Base-by-base conservation (phyloP, 1,140 invertebrate genomes). In the Telenomus remus region DNA sequence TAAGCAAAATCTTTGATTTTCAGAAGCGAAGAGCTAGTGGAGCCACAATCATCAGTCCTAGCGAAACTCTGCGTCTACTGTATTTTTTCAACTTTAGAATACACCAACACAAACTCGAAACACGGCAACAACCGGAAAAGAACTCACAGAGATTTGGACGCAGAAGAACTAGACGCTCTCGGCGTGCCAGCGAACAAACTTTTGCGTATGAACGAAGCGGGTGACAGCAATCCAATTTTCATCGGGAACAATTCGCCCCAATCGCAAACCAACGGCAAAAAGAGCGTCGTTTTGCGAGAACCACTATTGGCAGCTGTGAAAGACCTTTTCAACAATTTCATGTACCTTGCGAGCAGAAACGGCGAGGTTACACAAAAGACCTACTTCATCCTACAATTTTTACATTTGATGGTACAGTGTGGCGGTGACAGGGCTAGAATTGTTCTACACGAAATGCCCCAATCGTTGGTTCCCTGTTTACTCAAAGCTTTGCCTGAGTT, bases 301-400 rank as follows among this genome's bases (percentile, higher is more conserved):
- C 91, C 92, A 6, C 82, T 94, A 9, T 84, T 91, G 37, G 86
- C 87, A 1, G 90, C 92, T 15, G 80, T 94, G 1, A 90, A 91
- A 57, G 89, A 91, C 68, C 84, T 95, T 3, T 95, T 94, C 76
- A 91, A 90, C 15, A 90, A 92, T 46, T 94, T 96, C 73, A 89
- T 91, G 9, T 91, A 93, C 56, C 90, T 96, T 12, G 92, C 93
- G n/a, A 91, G 91, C 11, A 92, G 93, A 76, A 93, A 94, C 72
- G 91, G 92, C 0, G 91, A 93, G 69, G 89, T 97, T 0, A 94
- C 94, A 11, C 94, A 95, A 51, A 93, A 96, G 78, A 95, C 94
- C 4, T 92, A 95, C 79, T 97, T 97, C 85, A 94, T 96, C 53
- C 91, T 96, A 61, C 91, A 94, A 75, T 95, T 97, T 83, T 88